A percentile compares a stretch with the other conserved stretches of the same genome.
Evolutionary conservation across 2,113 vertebrate species (phyloP).

Genomic region (Bubo bubo): DNA sequence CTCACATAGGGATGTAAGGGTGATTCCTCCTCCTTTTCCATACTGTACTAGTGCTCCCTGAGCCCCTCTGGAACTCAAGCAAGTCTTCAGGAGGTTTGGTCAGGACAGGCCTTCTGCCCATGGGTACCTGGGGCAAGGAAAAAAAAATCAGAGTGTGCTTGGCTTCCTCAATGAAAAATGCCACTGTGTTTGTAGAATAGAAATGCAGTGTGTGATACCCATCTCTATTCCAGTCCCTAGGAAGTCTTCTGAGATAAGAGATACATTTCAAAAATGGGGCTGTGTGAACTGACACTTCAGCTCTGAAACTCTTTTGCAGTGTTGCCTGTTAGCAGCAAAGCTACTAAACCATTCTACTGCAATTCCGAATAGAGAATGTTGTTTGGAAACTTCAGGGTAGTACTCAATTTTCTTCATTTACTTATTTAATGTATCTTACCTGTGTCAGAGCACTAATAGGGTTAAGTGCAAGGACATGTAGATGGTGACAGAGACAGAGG

Average conservation of each 20-base stretch:
- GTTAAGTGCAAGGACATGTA: neutral
- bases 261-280: neutral
- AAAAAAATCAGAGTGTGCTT: rapidly evolving
- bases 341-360: neutral
- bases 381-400: neutral
- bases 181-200: neutral
- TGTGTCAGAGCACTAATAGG: neutral
- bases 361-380: neutral
- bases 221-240: neutral
- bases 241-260: neutral
- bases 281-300: neutral
- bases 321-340: neutral
- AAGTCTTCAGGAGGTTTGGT: neutral
- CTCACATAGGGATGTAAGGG: neutral
- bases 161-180: neutral
- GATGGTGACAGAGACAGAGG: neutral
- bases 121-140: neutral
- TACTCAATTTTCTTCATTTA: neutral
- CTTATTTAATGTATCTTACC: neutral
- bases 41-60: neutral
- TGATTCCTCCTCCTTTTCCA: neutral
- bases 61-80: neutral
- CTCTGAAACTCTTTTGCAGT: neutral
- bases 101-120: neutral
- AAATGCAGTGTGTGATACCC: neutral